Evolutionary conservation across 2,888 invertebrate species (phyloP), one percentile per base, ranked within the genome.

Genomic region (Plutella xylostella): DNA sequence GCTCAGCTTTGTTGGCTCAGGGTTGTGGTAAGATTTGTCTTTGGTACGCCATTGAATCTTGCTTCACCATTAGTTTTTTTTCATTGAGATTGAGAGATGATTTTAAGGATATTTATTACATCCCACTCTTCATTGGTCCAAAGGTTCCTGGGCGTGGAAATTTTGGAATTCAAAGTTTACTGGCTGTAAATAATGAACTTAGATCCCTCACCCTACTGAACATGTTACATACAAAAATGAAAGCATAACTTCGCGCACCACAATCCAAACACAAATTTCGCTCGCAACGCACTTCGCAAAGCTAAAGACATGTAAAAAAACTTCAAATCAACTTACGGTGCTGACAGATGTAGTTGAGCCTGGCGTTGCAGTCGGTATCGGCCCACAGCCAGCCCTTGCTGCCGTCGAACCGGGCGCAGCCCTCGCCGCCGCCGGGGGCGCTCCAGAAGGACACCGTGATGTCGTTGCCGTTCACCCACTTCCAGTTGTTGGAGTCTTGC

Each of bases 311-410:
- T 22, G 12, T 19, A 15, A 2, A 22, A 40, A 4, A 34, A n/a
- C n/a, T n/a, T n/a, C n/a, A 18, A 40, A 25, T 47, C 15, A 49
- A 90, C 92, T 91, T 85, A 93, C 93, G 93, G 77, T 96, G 95
- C 75, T 96, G 96, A 68, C 96, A 96, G 52, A 96, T 96, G 76
- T 91, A 96, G 77, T 96, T 95, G 53, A 95, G 83, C 55, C 89
- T 88, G 43, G 91, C 88, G 49, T 89, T 88, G 72, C 96, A 96
- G 64, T 94, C 92, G 18, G 95, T 95, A 66, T 95, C 95, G 1
- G 94, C 93, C 96, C 96, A 96, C 0, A 96, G 87, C 96, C 96
- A 96, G 20, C 96, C 96, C 68, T 94, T 94, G 60, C 93, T 92
- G 49, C 96, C 96, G 67, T 96, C 96, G 72, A 93, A 96, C 42